Evolutionary conservation across 2,113 vertebrate genomes (phyloP).

Genomic region (Podiceps cristatus): DNA sequence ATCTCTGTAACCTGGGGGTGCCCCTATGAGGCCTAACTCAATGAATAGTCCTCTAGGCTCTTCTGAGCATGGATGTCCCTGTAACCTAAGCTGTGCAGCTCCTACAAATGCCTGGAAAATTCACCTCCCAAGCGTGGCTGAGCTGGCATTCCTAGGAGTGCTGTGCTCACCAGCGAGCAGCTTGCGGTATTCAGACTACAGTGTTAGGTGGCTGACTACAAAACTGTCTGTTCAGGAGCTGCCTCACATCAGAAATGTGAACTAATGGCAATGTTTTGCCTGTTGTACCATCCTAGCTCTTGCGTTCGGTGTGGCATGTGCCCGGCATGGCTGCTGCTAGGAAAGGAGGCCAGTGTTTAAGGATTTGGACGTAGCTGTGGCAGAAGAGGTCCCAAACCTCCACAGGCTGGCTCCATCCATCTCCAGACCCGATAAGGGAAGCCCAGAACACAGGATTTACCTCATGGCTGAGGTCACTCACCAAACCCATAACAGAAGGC

Average conservation of each 20-base stretch:
- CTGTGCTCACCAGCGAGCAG: background rate
- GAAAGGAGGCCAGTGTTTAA: background rate
- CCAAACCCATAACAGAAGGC: background rate
- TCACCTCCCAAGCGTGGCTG: background rate
- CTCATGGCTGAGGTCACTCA: background rate
- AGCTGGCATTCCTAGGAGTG: background rate
- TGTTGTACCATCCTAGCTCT: background rate
- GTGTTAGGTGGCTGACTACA: background rate
- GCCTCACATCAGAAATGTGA: background rate
- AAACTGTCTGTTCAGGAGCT: background rate
- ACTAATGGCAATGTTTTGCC: background rate
- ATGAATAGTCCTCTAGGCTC: background rate
- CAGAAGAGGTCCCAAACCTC: background rate
- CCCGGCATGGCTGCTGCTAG: background rate
- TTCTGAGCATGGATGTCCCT: background rate
- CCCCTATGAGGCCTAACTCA: background rate
- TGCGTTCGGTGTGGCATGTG: background rate
- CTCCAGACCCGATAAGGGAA: fast-evolving
- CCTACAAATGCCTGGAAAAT: background rate
- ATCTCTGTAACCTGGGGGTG: background rate
- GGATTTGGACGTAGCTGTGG: background rate
- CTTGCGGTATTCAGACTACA: background rate
- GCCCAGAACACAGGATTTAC: background rate
- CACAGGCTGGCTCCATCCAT: background rate
- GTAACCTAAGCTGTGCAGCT: background rate